Percentiles rank a stretch among this genome's conserved stretches.
These are phyloP conservation scores for Schizopygopsis pylzovi DNA, from an alignment of 2,797 vertebrate species.

Conservation along the genomic window DNA sequence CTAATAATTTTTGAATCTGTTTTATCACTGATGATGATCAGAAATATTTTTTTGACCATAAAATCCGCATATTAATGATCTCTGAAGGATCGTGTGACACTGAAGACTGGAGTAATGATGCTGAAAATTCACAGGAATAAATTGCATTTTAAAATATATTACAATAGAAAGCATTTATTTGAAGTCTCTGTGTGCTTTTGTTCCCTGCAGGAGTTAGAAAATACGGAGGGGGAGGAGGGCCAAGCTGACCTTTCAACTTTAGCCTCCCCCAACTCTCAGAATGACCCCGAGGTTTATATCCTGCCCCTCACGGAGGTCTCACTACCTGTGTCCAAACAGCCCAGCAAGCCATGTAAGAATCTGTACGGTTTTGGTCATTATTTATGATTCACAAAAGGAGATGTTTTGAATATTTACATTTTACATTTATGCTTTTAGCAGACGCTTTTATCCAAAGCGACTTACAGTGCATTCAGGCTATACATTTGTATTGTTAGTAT, in stretches of 20 bases:
- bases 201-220: slow-evolving; percentile 90
- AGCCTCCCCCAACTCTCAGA: slow-evolving; percentile 87
- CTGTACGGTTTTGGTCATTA: background rate
- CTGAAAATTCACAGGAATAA: background rate
- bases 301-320: slow-evolving; percentile 96
- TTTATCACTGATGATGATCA: background rate
- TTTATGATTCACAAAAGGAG: background rate
- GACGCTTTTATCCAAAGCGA: too few species aligned
- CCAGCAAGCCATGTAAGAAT: slow-evolving; percentile 91
- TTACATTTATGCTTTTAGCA: too few species aligned
- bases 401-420: too few species aligned
- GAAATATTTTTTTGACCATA: background rate
- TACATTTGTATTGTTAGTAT: too few species aligned
- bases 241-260: slow-evolving; percentile 85
- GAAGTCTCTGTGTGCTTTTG: slow-evolving; percentile 25
- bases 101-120: background rate
- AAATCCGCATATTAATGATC: background rate
- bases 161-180: background rate
- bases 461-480: too few species aligned
- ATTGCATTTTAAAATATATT: background rate
- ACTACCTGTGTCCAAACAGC: slow-evolving; percentile 93
- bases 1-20: background rate
- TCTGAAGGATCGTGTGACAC: background rate
- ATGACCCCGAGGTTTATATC: slow-evolving; percentile 93
- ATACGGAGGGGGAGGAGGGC: slow-evolving; percentile 90